Percentiles rank a stretch among this genome's conserved stretches.
These are phyloP conservation scores for Xenopus tropicalis DNA, from an alignment of 2,113 vertebrate species.

Conservation along the genomic window UCB_Xtro_10.0 CM004451.2:66895501-66896000, in stretches of 20 bases:
- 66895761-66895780: conserved; percentile 11
- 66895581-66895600: conserved; percentile 29
- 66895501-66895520: conserved; percentile 31
- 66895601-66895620: conserved; percentile 42
- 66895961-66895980: too few relatives aligned
- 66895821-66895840: neutral
- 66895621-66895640: conserved; percentile 38
- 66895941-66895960: too few relatives aligned
- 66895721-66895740: conserved; percentile 42
- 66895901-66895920: neutral
- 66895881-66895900: neutral
- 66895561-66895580: conserved; percentile 39
- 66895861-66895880: neutral
- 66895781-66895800: conserved; percentile 36
- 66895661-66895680: conserved; percentile 37
- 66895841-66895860: neutral
- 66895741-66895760: conserved; percentile 41
- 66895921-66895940: too few relatives aligned
- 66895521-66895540: conserved; percentile 22
- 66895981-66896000: too few relatives aligned
- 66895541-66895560: conserved; percentile 35
- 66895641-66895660: conserved; percentile 29
- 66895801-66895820: conserved; percentile 19
- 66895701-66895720: conserved; percentile 38
- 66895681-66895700: conserved; percentile 39